Evolutionary conservation across 2,113 vertebrate species (phyloP).

Genomic region (Hypocryptadius cinnamomeus): DNA sequence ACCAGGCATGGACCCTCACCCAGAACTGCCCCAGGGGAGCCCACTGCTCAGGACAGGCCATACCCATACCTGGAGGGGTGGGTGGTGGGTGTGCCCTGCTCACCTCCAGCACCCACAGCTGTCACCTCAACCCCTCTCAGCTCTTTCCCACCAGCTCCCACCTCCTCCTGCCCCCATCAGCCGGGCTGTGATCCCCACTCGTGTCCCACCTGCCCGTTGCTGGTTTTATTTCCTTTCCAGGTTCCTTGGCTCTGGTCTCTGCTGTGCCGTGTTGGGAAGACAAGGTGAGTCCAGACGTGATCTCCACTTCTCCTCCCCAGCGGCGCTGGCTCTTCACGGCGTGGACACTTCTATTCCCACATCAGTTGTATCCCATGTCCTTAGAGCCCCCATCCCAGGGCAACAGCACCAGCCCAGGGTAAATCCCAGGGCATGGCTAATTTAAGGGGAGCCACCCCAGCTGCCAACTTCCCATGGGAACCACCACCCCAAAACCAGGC

Average conservation of each 20-base stretch:
- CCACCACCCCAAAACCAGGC: neutral
- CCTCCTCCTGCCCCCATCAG: neutral
- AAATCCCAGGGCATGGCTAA: neutral
- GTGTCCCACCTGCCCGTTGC: neutral
- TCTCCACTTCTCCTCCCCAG: neutral
- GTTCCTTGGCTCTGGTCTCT: neutral
- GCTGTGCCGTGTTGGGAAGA: neutral
- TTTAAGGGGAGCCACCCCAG: neutral
- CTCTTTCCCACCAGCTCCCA: neutral
- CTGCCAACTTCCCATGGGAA: neutral
- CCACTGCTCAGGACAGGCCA: neutral
- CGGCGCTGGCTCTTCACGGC: accelerated
- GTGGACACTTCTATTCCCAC: accelerated
- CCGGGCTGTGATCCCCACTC: neutral
- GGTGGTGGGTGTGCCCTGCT: accelerated
- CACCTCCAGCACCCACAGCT: neutral
- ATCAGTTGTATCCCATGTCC: neutral
- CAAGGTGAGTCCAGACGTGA: accelerated
- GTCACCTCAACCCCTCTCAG: neutral
- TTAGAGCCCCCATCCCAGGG: neutral
- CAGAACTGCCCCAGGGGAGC: neutral
- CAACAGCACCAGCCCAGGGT: neutral
- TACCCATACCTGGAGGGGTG: neutral
- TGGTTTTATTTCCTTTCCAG: neutral
- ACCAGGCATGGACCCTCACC: neutral